Conservation (phyloP, 2,113 vertebrate species). For the Blennius ocellaris region DNA sequence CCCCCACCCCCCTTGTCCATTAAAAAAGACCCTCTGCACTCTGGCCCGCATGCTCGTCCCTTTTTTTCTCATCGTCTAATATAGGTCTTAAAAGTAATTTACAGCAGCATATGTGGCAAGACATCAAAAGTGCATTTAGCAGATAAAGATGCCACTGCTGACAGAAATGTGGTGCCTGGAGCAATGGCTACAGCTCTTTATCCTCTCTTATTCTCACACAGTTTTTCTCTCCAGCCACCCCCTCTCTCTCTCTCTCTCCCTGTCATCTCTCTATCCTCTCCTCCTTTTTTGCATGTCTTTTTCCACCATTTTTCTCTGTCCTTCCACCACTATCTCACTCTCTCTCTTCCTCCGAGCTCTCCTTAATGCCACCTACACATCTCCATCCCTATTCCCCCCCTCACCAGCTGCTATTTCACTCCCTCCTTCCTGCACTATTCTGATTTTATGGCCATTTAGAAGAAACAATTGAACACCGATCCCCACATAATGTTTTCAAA, state of each 20-base stretch:
- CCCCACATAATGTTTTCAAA: slow-evolving; percentile 13
- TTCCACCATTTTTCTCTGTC: slow-evolving; percentile 8
- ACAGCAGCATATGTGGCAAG: slow-evolving; percentile 71
- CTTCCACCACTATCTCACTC: slow-evolving; percentile 19
- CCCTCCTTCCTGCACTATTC: slow-evolving; percentile 28
- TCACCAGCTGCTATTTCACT: slow-evolving; percentile 36
- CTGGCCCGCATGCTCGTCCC: slow-evolving; percentile 31
- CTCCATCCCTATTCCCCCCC: slow-evolving; percentile 37
- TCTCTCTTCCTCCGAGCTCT: slow-evolving; percentile 32
- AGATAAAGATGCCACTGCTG: slow-evolving; percentile 75
- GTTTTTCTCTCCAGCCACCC: slow-evolving; percentile 25
- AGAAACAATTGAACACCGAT: slow-evolving; percentile 18
- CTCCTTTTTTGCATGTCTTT: slow-evolving; percentile 5
- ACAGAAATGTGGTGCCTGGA: slow-evolving; percentile 73
- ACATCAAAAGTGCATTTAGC: slow-evolving; percentile 81
- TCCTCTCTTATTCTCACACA: slow-evolving; percentile 31
- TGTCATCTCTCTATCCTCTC: slow-evolving; percentile 4
- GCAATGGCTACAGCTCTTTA: slow-evolving; percentile 45
- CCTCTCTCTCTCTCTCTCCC: slow-evolving; percentile 27
- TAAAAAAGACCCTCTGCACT: slow-evolving; percentile 55
- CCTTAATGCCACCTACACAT: slow-evolving; percentile 30
- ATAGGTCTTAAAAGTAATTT: slow-evolving; percentile 75
- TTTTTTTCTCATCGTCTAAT: slow-evolving; percentile 46
- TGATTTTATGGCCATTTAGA: slow-evolving; percentile 53
- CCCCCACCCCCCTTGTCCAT: slow-evolving; percentile 34